Base-by-base conservation (phyloP, 2,888 invertebrate genomes). In the Argynnis bischoffii region DNA sequence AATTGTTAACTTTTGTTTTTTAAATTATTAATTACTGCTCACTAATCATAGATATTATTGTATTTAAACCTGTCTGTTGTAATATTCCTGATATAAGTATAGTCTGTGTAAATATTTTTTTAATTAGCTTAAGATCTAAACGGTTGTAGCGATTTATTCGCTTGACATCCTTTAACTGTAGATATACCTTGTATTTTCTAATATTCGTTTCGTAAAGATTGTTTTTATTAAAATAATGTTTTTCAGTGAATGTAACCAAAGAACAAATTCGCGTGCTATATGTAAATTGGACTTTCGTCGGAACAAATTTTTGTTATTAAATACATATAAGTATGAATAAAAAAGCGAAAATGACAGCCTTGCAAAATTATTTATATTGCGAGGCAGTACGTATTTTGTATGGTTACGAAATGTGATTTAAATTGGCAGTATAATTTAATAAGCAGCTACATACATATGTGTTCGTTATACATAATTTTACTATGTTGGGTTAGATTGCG, bases 231-330 rank as follows among this genome's bases (percentile, higher is more conserved):
- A 74, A 76, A 75, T 72, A 74, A 70, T 77, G 72, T 41, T 79
- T 26, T 77, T 79, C 78, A 81, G 76, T 74, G 68, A 76, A 76
- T 79, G 81, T 81, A 80, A 83, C 87, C 87, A 87, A 87, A 87
- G 87, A 87, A 81, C 80, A 82, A 82, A 83, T 81, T 81, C 77
- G 75, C 76, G 78, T 72, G 73, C 71, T 74, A 76, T 76, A 72
- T 31, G 59, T 70, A 71, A 72, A 74, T 75, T 66, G 65, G 67
- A 70, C 69, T 67, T 59, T 61, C 61, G 71, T 71, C 64, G 60
- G 69, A 74, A 71, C 69, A 69, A 70, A 66, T 59, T 57, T 69
- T 64, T 66, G 47, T 51, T 46, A 50, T 18, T 61, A 14, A 31
- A n/a, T 60, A 16, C 14, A 48, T 50, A 60, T 60, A 18, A 41